Base-by-base conservation (phyloP, 2,797 vertebrate species). In the Epinephelus awoara region DNA sequence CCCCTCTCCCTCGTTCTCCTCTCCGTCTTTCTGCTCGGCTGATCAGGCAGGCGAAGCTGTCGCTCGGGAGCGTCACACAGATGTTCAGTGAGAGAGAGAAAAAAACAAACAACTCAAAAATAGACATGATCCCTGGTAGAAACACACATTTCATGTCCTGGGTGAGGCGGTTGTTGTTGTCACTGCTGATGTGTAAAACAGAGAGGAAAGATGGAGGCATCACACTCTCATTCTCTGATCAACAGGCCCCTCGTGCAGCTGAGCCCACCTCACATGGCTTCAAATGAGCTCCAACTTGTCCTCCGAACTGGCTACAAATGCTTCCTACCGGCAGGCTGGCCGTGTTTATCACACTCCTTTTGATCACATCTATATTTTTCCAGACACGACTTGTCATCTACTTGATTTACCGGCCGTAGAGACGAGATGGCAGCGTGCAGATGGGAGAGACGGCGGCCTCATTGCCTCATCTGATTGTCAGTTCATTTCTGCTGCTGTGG, bases 1-100 rank as follows among this genome's bases (percentile, higher is more conserved):
- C 46, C 61, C 11, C 11, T 44, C 44, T 17, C 25, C n/a, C 46
- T 63, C 71, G n/a, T 27, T 34, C 12, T 61, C 19, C 18, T 58
- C 47, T 25, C 47, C 19, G 25, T 50, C 34, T 82, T 75, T 88
- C 82, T 62, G 83, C 85, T 83, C 13, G 34, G 10, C 72, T 78
- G 86, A 81, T 82, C 88, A 83, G 40, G 68, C 42, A 42, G 76
- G 64, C 50, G 50, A 68, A 64, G 80, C 88, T 77, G 89, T 86
- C 82, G 67, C 87, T 86, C 19, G 42, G 75, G 82, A 90, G 85
- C 75, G 65, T 82, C 85, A 64, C 81, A 77, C 91, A 90, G 85
- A 90, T 90, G 90, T 92, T 90, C 51, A 7, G 67, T 14, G 42
- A 51, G 68, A 49, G 57, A 52, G 59, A 42, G 64, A 59, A 69